Base-by-base conservation (phyloP, 2,888 invertebrate species). In the Aplocera efformata region DNA sequence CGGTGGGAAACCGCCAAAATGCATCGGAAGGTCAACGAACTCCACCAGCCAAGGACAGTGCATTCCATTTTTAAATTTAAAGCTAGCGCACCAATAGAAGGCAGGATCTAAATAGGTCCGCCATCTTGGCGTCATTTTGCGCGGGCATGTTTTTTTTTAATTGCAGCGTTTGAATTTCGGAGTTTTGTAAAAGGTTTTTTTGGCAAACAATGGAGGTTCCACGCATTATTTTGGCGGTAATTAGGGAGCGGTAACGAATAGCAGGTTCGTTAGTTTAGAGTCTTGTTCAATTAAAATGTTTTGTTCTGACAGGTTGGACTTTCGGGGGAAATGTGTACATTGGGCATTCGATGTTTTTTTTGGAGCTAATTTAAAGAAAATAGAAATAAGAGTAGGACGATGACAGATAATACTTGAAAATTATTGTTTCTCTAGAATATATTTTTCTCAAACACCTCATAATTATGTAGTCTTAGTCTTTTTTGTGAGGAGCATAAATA, bases 21-120 rank as follows among this genome's bases (percentile, higher is more conserved):
- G 88, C 88, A 88, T 83, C 79, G 83, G 79, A 80, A 86, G 88
- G 85, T 86, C 80, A 72, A 84, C 78, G 86, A 83, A 80, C 86
- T 71, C 64, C 46, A 67, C 66, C 63, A 73, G 67, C 85, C 86
- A 88, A 88, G 88, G 88, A 88, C 88, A 88, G 80, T 79, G 86
- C 86, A 88, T 85, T 86, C 83, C 82, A 82, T 86, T 86, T 86
- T 86, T 84, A 80, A 84, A 78, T 79, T 79, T 73, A 76, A 84
- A 75, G 77, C 81, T 88, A 85, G 86, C 85, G 75, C 78, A 72
- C 85, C 85, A 83, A 85, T 85, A 85, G 85, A 83, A 79, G 76
- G 79, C 79, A 71, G 72, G 74, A 77, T 84, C 88, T 88, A 86
- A 86, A 84, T 84, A 84, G 80, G 73, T 58, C 79, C 72, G 86